Evolutionary conservation across 1,140 invertebrate genomes (phyloP).

Genomic region (Listronotus bonariensis): DNA sequence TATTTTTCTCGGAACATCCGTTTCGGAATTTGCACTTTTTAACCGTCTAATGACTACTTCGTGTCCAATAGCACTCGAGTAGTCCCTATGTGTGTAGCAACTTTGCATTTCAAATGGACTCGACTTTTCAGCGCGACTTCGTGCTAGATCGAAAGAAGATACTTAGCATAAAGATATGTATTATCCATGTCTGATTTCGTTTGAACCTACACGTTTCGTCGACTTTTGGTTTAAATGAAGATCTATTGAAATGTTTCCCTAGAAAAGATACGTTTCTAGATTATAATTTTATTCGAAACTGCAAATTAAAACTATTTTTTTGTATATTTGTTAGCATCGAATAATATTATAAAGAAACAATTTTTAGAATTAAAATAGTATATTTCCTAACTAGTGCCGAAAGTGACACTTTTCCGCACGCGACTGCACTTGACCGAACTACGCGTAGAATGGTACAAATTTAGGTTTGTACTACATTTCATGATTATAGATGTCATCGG

Average conservation of each 20-base stretch:
- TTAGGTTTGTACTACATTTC: too few relatives aligned
- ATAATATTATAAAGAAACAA: too few relatives aligned
- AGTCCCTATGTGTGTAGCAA: conserved; percentile 37
- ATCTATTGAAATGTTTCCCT: conserved; percentile 43
- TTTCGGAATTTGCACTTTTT: conserved; percentile 25
- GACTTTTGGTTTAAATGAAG: conserved; percentile 44
- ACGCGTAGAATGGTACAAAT: too few relatives aligned
- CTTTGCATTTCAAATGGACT: conserved; percentile 52
- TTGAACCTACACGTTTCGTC: conserved; percentile 38
- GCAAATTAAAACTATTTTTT: too few relatives aligned
- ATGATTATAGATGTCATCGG: too few relatives aligned
- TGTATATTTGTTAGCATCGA: too few relatives aligned
- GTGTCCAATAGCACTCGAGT: conserved; percentile 21
- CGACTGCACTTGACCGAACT: too few relatives aligned
- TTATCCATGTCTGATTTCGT: conserved; percentile 45
- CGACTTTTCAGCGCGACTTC: conserved; percentile 50
- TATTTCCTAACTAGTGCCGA: too few relatives aligned
- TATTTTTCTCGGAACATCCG: conserved; percentile 1
- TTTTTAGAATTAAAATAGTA: too few relatives aligned
- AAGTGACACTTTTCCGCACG: too few relatives aligned
- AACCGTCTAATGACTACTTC: conserved; percentile 22
- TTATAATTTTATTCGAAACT: neutral
- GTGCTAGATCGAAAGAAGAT: conserved; percentile 51
- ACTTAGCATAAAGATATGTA: conserved; percentile 52
- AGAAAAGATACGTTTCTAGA: conserved; percentile 5